Base-by-base conservation (phyloP, 2,888 invertebrate species). In the Hirtodrosophila histrioides region DNA sequence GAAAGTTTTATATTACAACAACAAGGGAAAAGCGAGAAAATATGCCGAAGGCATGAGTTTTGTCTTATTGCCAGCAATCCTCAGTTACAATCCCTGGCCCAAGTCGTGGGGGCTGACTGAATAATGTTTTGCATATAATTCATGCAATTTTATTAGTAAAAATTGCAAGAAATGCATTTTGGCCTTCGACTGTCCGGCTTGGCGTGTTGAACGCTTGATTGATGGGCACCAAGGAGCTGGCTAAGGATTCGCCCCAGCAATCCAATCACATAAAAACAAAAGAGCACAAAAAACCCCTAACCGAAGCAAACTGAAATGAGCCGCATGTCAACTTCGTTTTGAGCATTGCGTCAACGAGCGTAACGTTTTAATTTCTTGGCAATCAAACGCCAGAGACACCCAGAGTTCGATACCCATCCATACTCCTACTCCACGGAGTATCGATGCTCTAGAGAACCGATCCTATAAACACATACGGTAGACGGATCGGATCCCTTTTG, bases 331-430 rank as follows among this genome's bases (percentile, higher is more conserved):
- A 86, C 65, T 75, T 86, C 72, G 65, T 69, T 84, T 88, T 82
- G 56, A 73, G 69, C 66, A 72, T 83, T 79, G 80, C 76, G 72
- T 69, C 80, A 80, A 73, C 64, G 61, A 79, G 84, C 84, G 88
- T 77, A 84, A 84, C 84, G 84, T 84, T 84, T 84, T 84, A 84
- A 84, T 84, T 84, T 84, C 84, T 78, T 63, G 88, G 85, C 87
- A 80, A 84, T 84, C 84, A 88, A 84, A 82, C 82, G 55, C 35
- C 62, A 23, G 68, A 84, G 85, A 82, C 17, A 17, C 17, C 17
- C 17, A 17, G 17, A 17, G 17, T 17, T 17, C 17, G 61, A 48
- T 48, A 61, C 40, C 41, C 9, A 0, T n/a, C 23, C 12, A 1
- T 33, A 17, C 17, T 6, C n/a, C 48, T n/a, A n/a, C n/a, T 29